phyloP scores from a whole-genome alignment of 2,888 invertebrate species.

The Acleris emargana region DNA sequence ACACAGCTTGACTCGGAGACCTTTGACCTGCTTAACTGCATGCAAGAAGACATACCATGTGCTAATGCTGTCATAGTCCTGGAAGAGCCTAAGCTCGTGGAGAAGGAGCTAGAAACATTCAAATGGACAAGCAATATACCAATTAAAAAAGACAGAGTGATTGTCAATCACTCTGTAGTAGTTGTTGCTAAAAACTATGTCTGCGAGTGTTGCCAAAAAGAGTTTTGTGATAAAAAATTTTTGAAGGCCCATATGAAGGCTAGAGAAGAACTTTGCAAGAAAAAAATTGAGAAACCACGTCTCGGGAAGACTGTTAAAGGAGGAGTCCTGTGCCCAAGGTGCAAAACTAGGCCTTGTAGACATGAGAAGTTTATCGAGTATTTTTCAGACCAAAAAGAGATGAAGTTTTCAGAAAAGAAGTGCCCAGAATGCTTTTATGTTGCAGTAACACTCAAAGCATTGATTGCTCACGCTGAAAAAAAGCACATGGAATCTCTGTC shows the following conservation, averaged over 20 bases:
- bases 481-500: conserved; percentile 25
- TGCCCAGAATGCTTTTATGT: conserved; percentile 17
- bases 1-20: conserved; percentile 25
- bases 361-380: conserved; percentile 28
- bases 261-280: conserved; percentile 8
- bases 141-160: conserved; percentile 4
- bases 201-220: conserved; percentile 23
- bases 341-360: conserved; percentile 15
- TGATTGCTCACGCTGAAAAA: conserved; percentile 19
- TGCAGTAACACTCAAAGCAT: background rate
- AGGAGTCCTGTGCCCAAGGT: conserved; percentile 12
- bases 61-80: conserved; percentile 31
- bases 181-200: conserved; percentile 15
- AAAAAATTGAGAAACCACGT: background rate
- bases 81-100: conserved; percentile 8
- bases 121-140: conserved; percentile 10
- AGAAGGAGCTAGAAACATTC: conserved; percentile 9
- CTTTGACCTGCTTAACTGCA: conserved; percentile 24
- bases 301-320: background rate
- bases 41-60: conserved; percentile 26
- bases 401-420: conserved; percentile 4
- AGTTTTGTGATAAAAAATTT: conserved; percentile 31
- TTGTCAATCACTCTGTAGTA: background rate
- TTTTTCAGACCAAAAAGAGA: conserved; percentile 17
- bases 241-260: conserved; percentile 22